Percentiles rank a stretch among this genome's conserved stretches.
phyloP scores from a whole-genome alignment of 2,888 invertebrate species.

The Stegophylla sp. region DNA sequence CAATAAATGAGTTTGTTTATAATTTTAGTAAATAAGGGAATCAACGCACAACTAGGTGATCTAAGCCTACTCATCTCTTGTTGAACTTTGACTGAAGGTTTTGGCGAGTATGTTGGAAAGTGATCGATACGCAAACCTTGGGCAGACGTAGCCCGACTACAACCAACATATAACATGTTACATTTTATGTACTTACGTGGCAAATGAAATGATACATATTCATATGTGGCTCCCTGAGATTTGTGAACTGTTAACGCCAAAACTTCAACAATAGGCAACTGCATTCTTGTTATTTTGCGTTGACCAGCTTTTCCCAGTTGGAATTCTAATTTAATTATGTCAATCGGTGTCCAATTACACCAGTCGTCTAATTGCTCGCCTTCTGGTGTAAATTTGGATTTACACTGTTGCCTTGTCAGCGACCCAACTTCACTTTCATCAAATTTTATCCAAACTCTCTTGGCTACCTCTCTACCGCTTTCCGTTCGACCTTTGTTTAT shows the following conservation, averaged over 20 bases:
- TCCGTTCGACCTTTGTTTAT: slow-evolving; percentile 7
- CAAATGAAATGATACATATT: slow-evolving; percentile 13
- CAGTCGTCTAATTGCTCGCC: not conserved
- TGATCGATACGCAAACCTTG: slow-evolving; percentile 17
- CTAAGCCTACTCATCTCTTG: slow-evolving; percentile 5
- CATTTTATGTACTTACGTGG: not conserved
- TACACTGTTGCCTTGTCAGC: not conserved
- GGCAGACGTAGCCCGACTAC: not conserved
- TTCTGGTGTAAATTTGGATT: not conserved
- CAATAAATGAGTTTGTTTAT: not conserved
- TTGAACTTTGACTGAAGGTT: not conserved
- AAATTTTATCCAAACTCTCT: slow-evolving; percentile 9
- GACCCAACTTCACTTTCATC: slow-evolving; percentile 8
- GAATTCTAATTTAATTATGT: slow-evolving; percentile 17
- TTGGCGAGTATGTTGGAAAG: not conserved
- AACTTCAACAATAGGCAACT: slow-evolving; percentile 6
- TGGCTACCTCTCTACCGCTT: slow-evolving; percentile 1
- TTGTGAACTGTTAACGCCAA: not conserved
- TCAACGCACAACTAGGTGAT: not conserved
- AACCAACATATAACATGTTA: slow-evolving; percentile 12
- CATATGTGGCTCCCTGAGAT: not conserved
- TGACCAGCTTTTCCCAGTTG: not conserved
- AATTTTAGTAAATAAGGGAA: not conserved
- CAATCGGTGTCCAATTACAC: slow-evolving; percentile 6
- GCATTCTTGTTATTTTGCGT: slow-evolving; percentile 4